A percentile compares a stretch with the other conserved stretches of the same genome.
Evolutionary conservation across 2,113 vertebrate species (phyloP).

Genomic region (Phalacrocorax brasilianus): DNA sequence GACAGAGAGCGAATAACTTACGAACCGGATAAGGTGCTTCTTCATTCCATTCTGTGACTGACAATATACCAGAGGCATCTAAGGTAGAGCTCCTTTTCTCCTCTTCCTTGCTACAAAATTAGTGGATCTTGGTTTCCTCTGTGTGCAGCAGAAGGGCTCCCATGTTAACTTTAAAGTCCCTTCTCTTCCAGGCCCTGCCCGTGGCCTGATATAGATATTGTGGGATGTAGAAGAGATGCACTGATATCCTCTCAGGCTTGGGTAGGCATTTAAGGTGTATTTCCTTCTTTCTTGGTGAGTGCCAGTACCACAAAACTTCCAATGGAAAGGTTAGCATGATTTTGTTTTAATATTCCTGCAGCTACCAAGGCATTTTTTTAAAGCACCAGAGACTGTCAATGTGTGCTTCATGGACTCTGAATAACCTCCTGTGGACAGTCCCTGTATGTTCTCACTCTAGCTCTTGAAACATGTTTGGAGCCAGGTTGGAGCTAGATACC

Average conservation of each 20-base stretch:
- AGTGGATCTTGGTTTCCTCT: background rate
- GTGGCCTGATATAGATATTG: accelerated
- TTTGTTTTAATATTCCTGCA: background rate
- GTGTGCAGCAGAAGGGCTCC: background rate
- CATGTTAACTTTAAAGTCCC: background rate
- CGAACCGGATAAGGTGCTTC: background rate
- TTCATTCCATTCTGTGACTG: background rate
- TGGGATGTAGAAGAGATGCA: background rate
- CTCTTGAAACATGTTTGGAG: background rate
- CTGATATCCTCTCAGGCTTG: background rate
- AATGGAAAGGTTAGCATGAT: background rate
- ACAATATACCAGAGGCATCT: background rate
- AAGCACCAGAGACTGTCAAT: background rate
- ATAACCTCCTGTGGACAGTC: background rate
- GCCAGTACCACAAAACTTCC: background rate
- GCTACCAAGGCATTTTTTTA: background rate
- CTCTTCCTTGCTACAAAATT: background rate
- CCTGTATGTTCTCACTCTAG: background rate
- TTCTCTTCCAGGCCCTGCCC: background rate
- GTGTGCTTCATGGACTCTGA: background rate
- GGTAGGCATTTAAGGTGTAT: background rate
- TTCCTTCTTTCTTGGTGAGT: background rate
- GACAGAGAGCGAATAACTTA: background rate
- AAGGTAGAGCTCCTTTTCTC: background rate
- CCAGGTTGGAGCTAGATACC: background rate